Evolutionary conservation across 1,140 invertebrate species (phyloP).

Genomic region (Drosophila repletoides): DNA sequence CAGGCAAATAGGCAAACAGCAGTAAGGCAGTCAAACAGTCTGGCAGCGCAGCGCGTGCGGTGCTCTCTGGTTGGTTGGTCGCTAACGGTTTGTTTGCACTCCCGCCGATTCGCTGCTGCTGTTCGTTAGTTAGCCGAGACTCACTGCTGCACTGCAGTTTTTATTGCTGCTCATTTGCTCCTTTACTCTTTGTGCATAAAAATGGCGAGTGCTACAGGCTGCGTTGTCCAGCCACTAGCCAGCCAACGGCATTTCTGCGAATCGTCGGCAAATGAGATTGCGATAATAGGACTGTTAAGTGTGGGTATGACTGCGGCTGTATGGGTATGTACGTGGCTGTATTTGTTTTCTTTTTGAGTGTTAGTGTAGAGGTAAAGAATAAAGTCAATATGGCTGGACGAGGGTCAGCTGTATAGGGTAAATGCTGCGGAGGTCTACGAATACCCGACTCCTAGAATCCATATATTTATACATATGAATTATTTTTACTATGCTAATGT

Average conservation of each 20-base stretch:
- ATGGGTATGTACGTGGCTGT: background rate
- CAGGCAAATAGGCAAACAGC: background rate
- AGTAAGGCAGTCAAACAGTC: background rate
- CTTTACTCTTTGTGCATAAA: constrained; percentile 30
- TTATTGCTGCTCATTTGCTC: constrained; percentile 48
- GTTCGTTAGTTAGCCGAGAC: constrained; percentile 43
- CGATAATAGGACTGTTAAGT: constrained; percentile 36
- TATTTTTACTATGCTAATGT: too few relatives aligned
- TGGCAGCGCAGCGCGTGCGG: too few relatives aligned
- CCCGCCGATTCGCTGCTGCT: constrained; percentile 42
- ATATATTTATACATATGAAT: too few relatives aligned
- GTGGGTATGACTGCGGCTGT: background rate
- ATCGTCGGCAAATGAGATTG: constrained; percentile 52
- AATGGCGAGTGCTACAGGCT: constrained; percentile 28
- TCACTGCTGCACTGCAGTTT: constrained; percentile 44
- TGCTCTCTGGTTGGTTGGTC: constrained; percentile 64
- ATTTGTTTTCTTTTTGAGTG: background rate
- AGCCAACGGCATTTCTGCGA: constrained; percentile 54
- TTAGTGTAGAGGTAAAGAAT: too few relatives aligned
- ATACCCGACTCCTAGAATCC: too few relatives aligned
- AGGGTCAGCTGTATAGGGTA: too few relatives aligned
- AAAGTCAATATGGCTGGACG: too few relatives aligned
- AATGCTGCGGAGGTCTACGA: too few relatives aligned
- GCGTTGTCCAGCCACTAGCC: constrained; percentile 19
- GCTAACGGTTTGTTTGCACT: constrained; percentile 49